Base-by-base conservation (phyloP, 2,113 vertebrate genomes). In the Typhlomys cinereus region DNA sequence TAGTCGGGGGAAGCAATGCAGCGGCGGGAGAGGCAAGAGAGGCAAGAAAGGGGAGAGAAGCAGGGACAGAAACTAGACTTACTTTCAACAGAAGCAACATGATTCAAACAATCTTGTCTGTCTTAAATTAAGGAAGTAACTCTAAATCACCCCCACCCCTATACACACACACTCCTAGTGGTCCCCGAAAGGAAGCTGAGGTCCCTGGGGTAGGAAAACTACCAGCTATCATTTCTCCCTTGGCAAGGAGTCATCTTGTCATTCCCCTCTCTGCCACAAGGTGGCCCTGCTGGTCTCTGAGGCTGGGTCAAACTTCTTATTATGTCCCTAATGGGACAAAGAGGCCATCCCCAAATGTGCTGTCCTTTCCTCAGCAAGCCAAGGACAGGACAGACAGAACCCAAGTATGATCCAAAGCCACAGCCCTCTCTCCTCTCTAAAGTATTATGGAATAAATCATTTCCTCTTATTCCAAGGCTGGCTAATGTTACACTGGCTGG, bases 51-150 rank as follows among this genome's bases (percentile, higher is more conserved):
- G 95, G 97, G 96, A 97, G 96, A 96, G 94, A 99, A 98, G 98
- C 98, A 98, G 99, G 98, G 98, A 99, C 98, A 99, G 98, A 99
- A 98, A 99, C 99, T 98, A 97, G 98, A 99, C 99, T 99, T 99
- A 99, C 98, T 99, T 98, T 96, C 98, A 97, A 98, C 99, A 98
- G 98, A 98, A 98, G 98, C 98, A 98, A 98, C 97, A 98, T 87
- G 74, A 88, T 91, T 94, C 94, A 97, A 97, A 97, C 97, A 98
- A 85, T 85, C 92, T 84, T 88, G 83, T 94, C 88, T 96, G 92
- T 85, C 96, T 96, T 88, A 97, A 75, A 95, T 95, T 96, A 98
- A 96, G 94, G 97, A 57, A 96, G 90, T 85, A 92, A 90, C 94
- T 86, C 96, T n/a, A 20, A 29, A 10, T 6, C 48, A 52, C 46